Evolutionary conservation across 2,113 vertebrate species (phyloP).

Genomic region (Pseudonaja textilis): DNA sequence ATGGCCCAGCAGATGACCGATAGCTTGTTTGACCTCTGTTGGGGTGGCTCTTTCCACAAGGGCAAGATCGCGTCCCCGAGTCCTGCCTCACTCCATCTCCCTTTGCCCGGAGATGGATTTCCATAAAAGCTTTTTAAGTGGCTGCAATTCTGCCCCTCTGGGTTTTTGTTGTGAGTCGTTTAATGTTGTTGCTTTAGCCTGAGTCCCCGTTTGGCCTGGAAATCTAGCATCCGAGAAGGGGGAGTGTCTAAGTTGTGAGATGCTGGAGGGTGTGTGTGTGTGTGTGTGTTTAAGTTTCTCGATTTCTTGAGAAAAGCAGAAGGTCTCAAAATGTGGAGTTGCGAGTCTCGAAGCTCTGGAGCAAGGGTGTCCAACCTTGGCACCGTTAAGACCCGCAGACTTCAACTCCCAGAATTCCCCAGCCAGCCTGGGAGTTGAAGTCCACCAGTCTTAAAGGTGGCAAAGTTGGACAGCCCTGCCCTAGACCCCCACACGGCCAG

Average conservation of each 20-base stretch:
- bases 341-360: background rate
- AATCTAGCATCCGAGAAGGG: background rate
- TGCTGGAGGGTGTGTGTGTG: background rate
- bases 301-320: background rate
- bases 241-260: background rate
- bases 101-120: constrained; percentile 64
- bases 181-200: constrained; percentile 68
- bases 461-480: too few relatives aligned
- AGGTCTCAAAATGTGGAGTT: too few relatives aligned
- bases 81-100: constrained; percentile 53
- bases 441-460: too few relatives aligned
- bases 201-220: constrained; percentile 67
- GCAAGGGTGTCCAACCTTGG: background rate
- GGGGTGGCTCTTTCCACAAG: constrained; percentile 52
- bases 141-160: constrained; percentile 64
- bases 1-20: constrained; percentile 15
- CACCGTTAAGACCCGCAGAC: too few relatives aligned
- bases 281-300: background rate
- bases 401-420: too few relatives aligned
- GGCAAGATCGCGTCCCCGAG: constrained; percentile 50
- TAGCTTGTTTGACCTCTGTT: constrained; percentile 45
- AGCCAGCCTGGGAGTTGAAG: too few relatives aligned
- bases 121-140: constrained; percentile 69
- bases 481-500: background rate
- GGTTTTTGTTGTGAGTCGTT: constrained; percentile 67